Base-by-base conservation (phyloP, 2,113 vertebrate genomes). In the Crotalus helleri region DNA sequence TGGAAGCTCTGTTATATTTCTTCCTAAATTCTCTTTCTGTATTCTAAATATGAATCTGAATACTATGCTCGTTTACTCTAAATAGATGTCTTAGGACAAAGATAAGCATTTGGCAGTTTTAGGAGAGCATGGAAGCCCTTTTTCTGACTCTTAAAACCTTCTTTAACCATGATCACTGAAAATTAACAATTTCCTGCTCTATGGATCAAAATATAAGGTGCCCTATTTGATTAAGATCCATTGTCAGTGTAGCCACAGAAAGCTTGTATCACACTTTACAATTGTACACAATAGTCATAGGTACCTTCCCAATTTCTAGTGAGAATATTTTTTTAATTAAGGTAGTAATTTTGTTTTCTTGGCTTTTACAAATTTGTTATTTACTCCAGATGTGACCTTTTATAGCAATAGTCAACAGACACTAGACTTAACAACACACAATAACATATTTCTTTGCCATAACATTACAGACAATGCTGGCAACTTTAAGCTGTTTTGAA, bases 391-490 rank as follows among this genome's bases (percentile, higher is more conserved):
- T 26, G 13, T 91, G 92, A 92, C 10, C 61, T 94, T 95, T 96
- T 94, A 91, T 93, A 91, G 90, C 92, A 44, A 91, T 90, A 44
- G 92, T 95, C 95, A 92, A 95, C 94, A 95, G 95, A 92, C 96
- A 96, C 92, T 93, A 95, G 95, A 96, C 95, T 95, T 97, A 97
- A 97, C 95, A 96, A 94, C 90, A 93, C 94, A 95, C 85, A 95
- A 88, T 90, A 95, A 69, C 94, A 95, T 97, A 94, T 92, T 94
- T 95, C 92, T 95, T 90, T 94, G 93, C 92, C 94, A 96, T 97
- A 92, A 92, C 96, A 95, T 91, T 94, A 94, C 92, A 97, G 94
- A 91, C 96, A 96, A 95, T 44, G 57, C 57, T 96, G 96, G 95
- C 94, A 96, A 92, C 89, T 96, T 96, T 96, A 94, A 96, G 95